Evolutionary conservation across 2,113 vertebrate species (phyloP), one percentile per base, ranked within the genome.

Genomic region (Ceyx melanurus): DNA sequence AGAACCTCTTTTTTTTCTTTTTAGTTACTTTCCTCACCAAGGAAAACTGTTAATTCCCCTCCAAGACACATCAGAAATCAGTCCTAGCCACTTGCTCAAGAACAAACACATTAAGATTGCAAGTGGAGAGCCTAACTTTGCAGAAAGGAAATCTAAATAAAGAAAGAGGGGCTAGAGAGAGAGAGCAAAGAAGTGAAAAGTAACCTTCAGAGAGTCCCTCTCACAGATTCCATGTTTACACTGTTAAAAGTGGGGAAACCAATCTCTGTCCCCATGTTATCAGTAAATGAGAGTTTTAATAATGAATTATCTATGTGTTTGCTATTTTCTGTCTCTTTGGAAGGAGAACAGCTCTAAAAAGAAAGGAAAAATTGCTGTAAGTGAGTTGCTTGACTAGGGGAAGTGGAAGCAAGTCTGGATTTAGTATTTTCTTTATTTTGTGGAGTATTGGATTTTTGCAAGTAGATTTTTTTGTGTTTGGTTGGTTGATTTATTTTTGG

Each of bases 201-300:
- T 28, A 68, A 42, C 11, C 58, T 89, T 67, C 71, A 73, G 66
- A 45, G n/a, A 71, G 22, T 53, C 8, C 18, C 12, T 79, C 62
- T 45, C 53, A 65, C 7, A 76, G 37, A n/a, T 58, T 25, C 6
- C 0, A 1, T 53, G 33, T 87, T 92, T 91, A 70, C 54, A n/a
- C 68, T 91, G n/a, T 42, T 87, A 42, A 89, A 93, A 90, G 78
- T 35, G 19, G 31, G 17, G 22, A 93, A 89, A 64, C n/a, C 43
- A 66, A 70, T 88, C 37, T 78, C 51, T 35, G 17, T 56, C 56
- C 4, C 2, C 65, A 28, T 65, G 50, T 80, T 92, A 74, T 37
- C 86, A 56, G n/a, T 60, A 82, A 92, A 86, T 90, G 57, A 84
- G 48, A 0, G 45, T 87, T 84, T 93, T 86, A 89, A 84, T 86